Evolutionary conservation across 2,797 vertebrate species (phyloP).

Genomic region (Oryzias dopingdopingensis): DNA sequence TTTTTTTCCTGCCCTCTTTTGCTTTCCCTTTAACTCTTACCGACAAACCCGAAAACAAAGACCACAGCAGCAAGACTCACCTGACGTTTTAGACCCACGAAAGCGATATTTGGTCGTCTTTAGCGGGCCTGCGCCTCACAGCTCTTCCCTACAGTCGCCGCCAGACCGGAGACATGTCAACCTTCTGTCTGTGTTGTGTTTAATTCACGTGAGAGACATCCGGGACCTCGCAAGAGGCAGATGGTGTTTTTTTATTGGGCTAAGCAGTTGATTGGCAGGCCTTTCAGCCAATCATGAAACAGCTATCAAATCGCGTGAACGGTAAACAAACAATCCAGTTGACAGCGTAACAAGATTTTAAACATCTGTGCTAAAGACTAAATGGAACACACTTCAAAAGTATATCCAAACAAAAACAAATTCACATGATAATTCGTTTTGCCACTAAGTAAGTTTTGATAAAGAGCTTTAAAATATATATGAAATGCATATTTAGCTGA

Average conservation of each 20-base stretch:
- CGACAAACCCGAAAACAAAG: slow-evolving; percentile 2
- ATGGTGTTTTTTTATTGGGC: slow-evolving; percentile 39
- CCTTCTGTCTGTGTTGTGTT: slow-evolving; percentile 63
- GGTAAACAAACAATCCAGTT: slow-evolving; percentile 64
- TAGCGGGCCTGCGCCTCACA: neutral
- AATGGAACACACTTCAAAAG: neutral
- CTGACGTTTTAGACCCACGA: neutral
- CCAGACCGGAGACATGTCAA: slow-evolving; percentile 28
- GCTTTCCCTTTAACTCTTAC: neutral
- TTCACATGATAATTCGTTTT: too few relatives aligned
- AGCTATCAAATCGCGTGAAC: neutral
- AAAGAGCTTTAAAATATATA: too few relatives aligned
- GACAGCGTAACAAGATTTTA: neutral
- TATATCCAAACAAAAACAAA: neutral
- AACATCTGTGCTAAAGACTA: neutral
- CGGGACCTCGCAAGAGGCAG: slow-evolving; percentile 16
- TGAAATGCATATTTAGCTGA: too few relatives aligned
- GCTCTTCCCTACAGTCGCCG: neutral
- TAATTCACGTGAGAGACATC: slow-evolving; percentile 61
- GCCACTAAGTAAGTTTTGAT: too few relatives aligned
- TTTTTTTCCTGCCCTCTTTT: neutral
- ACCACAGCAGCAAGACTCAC: slow-evolving; percentile 39
- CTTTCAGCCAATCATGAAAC: slow-evolving; percentile 33
- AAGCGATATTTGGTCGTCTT: neutral
- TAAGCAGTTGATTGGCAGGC: neutral